phyloP scores from a whole-genome alignment of 30 jellyfish, hydroid and myxozoan genomes.

The Hydractinia echinata region DNA sequence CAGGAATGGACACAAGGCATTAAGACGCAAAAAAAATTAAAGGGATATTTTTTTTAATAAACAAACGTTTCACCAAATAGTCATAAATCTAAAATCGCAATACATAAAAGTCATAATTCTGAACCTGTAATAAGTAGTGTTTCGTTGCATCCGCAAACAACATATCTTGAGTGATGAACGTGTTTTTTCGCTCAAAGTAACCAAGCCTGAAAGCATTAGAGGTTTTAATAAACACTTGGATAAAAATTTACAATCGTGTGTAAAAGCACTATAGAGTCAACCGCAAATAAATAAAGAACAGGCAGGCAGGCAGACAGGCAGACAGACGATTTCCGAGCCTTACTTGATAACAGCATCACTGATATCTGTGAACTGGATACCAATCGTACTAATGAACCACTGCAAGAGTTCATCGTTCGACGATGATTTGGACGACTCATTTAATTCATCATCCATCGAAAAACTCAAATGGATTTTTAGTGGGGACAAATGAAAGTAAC shows the following conservation, averaged over 20 bases:
- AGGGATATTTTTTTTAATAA: background rate
- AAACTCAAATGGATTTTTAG: conserved; percentile 41
- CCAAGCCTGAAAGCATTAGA: conserved; percentile 31
- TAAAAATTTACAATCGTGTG: background rate
- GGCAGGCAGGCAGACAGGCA: no score
- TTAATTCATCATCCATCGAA: conserved; percentile 21
- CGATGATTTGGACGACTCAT: background rate
- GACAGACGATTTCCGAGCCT: background rate
- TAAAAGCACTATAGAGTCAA: background rate
- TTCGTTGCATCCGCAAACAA: conserved; percentile 43
- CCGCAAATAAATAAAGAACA: background rate
- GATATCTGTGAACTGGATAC: conserved; percentile 56
- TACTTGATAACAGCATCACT: conserved; percentile 60
- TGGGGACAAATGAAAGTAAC: conserved; percentile 46
- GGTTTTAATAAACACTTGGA: background rate
- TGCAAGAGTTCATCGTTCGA: conserved; percentile 28
- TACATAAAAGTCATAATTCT: background rate
- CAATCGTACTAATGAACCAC: conserved; percentile 57
- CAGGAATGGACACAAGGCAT: no score
- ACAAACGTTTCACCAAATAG: background rate
- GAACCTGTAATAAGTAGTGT: conserved; percentile 48
- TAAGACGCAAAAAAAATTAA: background rate
- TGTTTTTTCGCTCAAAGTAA: conserved; percentile 33
- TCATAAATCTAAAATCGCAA: background rate
- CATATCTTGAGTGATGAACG: conserved; percentile 28